Conservation (phyloP, 2,888 invertebrate genomes). For the Xanthorhoe spadicearia region DNA sequence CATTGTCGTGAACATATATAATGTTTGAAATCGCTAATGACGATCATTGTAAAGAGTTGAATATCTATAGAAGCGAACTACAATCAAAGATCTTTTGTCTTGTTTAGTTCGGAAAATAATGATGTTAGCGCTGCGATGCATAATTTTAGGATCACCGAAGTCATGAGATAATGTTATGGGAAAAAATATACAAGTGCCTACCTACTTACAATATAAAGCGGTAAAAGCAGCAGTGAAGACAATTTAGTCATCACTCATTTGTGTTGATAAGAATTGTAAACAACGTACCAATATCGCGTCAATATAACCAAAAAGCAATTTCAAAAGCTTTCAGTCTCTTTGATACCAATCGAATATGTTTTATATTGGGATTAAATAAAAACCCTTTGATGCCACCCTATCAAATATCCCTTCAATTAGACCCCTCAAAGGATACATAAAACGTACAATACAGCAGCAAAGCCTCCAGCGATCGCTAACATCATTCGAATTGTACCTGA, state of each 20-base stretch:
- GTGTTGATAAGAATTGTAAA: too few relatives aligned
- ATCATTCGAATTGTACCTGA: conserved; percentile 37
- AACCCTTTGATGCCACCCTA: conserved; percentile 36
- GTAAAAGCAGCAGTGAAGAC: too few relatives aligned
- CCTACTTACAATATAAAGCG: neutral
- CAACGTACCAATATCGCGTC: neutral
- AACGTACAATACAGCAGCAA: conserved; percentile 38
- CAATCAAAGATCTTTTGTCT: neutral
- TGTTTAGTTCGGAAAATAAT: neutral
- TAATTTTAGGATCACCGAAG: too few relatives aligned
- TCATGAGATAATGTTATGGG: too few relatives aligned
- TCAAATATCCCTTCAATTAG: conserved; percentile 41
- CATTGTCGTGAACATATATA: neutral
- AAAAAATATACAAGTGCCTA: too few relatives aligned
- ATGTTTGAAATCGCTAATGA: neutral
- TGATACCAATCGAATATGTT: conserved; percentile 17
- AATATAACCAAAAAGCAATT: neutral
- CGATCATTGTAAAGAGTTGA: neutral
- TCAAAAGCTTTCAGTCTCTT: conserved; percentile 1
- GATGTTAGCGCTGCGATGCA: too few relatives aligned
- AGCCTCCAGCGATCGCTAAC: conserved; percentile 41
- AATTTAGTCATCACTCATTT: neutral
- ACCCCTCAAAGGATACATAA: conserved; percentile 36
- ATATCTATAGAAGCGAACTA: neutral
- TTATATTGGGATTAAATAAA: conserved; percentile 32